Percentiles rank a stretch among this genome's conserved stretches.
Evolutionary conservation across 2,113 vertebrate genomes (phyloP).

Genomic region (Callaeas wilsoni): DNA sequence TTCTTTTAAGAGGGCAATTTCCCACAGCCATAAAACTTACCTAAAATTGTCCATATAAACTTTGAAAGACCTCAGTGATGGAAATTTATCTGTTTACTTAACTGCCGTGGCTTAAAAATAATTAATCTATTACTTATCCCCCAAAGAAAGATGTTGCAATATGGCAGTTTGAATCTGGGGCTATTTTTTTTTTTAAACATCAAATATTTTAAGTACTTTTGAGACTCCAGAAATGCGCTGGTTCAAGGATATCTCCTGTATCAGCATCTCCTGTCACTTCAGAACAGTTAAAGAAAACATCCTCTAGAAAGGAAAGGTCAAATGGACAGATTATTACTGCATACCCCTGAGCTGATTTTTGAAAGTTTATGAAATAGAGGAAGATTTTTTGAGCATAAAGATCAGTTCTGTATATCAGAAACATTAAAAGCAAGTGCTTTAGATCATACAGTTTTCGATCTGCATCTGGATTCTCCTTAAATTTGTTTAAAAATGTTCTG

Average conservation of each 20-base stretch:
- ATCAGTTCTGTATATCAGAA: not conserved
- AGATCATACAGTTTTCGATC: not conserved
- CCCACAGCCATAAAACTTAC: not conserved
- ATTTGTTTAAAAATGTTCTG: not conserved
- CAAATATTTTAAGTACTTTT: not conserved
- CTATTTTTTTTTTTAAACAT: not conserved
- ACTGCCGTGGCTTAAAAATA: not conserved
- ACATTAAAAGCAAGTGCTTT: not conserved
- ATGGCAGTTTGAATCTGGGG: not conserved
- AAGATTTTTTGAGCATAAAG: not conserved
- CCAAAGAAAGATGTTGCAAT: not conserved
- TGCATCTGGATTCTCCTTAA: not conserved
- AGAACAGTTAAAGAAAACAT: not conserved
- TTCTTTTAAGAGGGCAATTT: not conserved
- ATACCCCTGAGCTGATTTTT: not conserved
- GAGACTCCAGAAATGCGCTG: not conserved
- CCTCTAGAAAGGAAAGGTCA: not conserved
- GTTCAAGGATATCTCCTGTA: not conserved
- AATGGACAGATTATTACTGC: not conserved
- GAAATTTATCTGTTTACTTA: not conserved
- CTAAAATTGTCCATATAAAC: not conserved
- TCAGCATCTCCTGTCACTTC: not conserved
- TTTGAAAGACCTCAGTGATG: not conserved
- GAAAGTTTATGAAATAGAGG: not conserved
- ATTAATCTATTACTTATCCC: not conserved